Conservation (phyloP, 2,888 invertebrate genomes). For the Cistogaster globosa region DNA sequence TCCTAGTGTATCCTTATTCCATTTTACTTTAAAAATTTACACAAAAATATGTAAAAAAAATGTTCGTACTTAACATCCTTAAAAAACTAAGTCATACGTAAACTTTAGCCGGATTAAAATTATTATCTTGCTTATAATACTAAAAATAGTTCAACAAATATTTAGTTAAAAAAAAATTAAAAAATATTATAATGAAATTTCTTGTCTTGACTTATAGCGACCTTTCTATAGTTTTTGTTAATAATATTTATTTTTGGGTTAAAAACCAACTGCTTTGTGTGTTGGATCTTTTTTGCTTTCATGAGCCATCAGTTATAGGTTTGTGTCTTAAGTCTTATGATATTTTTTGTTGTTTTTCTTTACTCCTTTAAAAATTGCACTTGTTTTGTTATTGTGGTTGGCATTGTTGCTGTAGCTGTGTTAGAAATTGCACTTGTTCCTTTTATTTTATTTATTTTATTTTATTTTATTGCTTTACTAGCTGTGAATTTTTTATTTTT, state of each 20-base stretch:
- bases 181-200: too few species aligned
- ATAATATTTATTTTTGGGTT: background rate
- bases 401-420: constrained; percentile 34
- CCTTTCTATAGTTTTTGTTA: background rate
- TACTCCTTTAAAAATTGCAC: constrained; percentile 34
- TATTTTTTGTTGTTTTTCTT: constrained; percentile 3
- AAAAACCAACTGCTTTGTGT: constrained; percentile 35
- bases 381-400: constrained; percentile 48
- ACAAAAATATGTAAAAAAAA: too few species aligned
- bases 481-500: constrained; percentile 48
- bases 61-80: too few species aligned
- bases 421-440: constrained; percentile 60
- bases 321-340: constrained; percentile 62
- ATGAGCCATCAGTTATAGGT: constrained; percentile 21
- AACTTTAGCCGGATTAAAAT: too few species aligned
- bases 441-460: constrained; percentile 47
- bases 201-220: background rate
- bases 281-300: constrained; percentile 9
- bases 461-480: constrained; percentile 43
- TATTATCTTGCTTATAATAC: too few species aligned
- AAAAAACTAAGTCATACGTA: too few species aligned
- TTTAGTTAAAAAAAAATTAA: too few species aligned
- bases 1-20: too few species aligned
- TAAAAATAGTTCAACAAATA: too few species aligned
- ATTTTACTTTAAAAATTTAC: too few species aligned